Percentiles rank a stretch among this genome's conserved stretches.
These are phyloP conservation scores for Auanema sp. DNA, from an alignment of 2,888 invertebrate genomes.

Conservation along the genomic window DNA sequence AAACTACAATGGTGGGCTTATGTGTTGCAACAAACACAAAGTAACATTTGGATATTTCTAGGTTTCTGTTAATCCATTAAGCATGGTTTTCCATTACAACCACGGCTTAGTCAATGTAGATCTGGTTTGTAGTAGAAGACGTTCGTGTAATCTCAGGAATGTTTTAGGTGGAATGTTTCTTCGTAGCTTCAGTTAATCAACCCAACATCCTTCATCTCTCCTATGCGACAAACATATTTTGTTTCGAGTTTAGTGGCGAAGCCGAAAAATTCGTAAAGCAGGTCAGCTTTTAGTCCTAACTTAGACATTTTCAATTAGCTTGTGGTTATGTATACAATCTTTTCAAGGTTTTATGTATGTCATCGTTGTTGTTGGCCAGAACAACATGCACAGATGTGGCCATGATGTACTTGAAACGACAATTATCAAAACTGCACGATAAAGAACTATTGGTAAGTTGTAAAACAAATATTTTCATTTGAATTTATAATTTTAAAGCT, in stretches of 20 bases:
- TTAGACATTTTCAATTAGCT: not conserved
- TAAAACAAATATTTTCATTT: not conserved
- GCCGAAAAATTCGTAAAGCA: constrained; percentile 32
- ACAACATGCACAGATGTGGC: constrained; percentile 37
- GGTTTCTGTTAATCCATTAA: constrained; percentile 45
- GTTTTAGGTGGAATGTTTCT: constrained; percentile 34
- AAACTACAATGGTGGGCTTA: not conserved
- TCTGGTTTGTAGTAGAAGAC: constrained; percentile 25
- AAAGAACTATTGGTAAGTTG: constrained; percentile 25
- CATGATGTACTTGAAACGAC: constrained; percentile 31
- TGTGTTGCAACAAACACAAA: not conserved
- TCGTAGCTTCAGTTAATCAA: constrained; percentile 16
- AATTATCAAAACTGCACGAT: constrained; percentile 38
- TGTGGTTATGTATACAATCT: not conserved
- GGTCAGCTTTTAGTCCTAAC: constrained; percentile 2
- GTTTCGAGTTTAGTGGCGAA: constrained; percentile 23
- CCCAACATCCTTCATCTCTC: constrained; percentile 27
- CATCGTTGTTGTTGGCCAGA: constrained; percentile 38
- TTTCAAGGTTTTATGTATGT: constrained; percentile 31
- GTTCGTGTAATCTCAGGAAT: not conserved
- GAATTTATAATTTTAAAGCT: constrained; percentile 3
- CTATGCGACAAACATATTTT: constrained; percentile 31
- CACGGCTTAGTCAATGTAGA: constrained; percentile 40
- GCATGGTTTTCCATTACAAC: constrained; percentile 45
- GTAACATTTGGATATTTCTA: constrained; percentile 2